Base-by-base conservation (phyloP, 1,140 invertebrate species). In the Plutomurus gul region DNA sequence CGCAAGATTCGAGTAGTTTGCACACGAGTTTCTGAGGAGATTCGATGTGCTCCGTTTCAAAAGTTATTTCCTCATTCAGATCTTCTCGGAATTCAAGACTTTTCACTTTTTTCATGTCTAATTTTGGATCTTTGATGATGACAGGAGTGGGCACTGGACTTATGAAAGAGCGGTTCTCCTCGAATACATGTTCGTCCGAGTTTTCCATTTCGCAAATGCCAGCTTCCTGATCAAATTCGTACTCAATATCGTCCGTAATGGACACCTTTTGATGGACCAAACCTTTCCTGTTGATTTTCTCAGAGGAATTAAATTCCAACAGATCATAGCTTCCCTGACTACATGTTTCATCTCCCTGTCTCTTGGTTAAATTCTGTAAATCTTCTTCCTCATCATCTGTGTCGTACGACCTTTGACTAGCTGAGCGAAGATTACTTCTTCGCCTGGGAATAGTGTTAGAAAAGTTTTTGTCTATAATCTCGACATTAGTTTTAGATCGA, bases 311-410 rank as follows among this genome's bases (percentile, higher is more conserved):
- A 37, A 56, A 33, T 5, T 78, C 78, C 4, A 82, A 37, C 33
- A 82, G 75, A 56, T 82, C 81, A 65, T 82, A 82, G 40, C 78
- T 80, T 33, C 81, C 81, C 49, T 78, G 81, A 79, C 79, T 81
- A 60, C 76, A 78, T 25, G 72, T 78, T 36, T 78, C 79, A 79
- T 65, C 76, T 16, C 77, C 76, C 60, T 27, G 43, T 39, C 80
- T 33, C 36, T 72, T 39, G 8, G 18, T 72, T 22, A 46, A 72
- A 10, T 72, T 72, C 11, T 79, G 70, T 18, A 79, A 74, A 25
- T 79, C 70, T 11, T 56, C 51, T 39, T 79, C 77, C 16, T 78
- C 76, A 22, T 47, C 51, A 30, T 73, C 37, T n/a, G 25, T 40
- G 36, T 71, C 60, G 10, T 33, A 20, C 40, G 36, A 25, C 22